Evolutionary conservation across 2,797 vertebrate species (phyloP), one percentile per base, ranked within the genome.

Genomic region (Hapalemur alaotrensis): DNA sequence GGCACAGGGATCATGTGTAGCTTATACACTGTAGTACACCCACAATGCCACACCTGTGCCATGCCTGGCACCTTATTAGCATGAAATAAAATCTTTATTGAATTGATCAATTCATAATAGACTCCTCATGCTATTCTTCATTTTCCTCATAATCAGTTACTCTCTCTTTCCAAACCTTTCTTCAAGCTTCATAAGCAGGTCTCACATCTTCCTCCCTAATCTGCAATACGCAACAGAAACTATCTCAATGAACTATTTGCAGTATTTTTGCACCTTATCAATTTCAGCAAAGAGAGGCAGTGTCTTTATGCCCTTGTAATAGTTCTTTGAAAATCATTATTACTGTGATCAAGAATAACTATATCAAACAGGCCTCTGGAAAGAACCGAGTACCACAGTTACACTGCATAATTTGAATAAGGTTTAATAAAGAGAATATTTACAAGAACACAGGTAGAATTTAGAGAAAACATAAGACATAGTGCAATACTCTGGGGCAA

Each of bases 361-460:
- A 8, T 15, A 69, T 30, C 43, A 73, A 30, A 18, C 17, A 89
- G 38, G 18, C 22, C 84, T 46, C 25, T 28, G 18, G 13, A 28
- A 85, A 5, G 25, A 63, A 95, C 17, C 28, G 28, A 43, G 7
- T 84, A 75, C 8, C 3, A 59, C 4, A 63, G 11, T 80, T 61
- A 79, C 28, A n/a, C 1, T 67, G 28, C 10, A 15, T 70, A 63
- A 76, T 76, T 54, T 72, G 4, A 73, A 4, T 65, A 73, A 2
- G 90, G 2, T 73, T 72, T 90, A 79, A 92, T n/a, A 79, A 72
- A 70, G 8, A 67, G 9, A 50, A 13, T 48, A 59, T 72, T 95
- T 86, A 59, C 10, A 72, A 76, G 92, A 52, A 41, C 3, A 23
- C 48, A 63, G 17, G n/a, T 57, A 75, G 10, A 20, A 32, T 93